Evolutionary conservation across 1,140 invertebrate species (phyloP).

Genomic region (Drosophila pandora): DNA sequence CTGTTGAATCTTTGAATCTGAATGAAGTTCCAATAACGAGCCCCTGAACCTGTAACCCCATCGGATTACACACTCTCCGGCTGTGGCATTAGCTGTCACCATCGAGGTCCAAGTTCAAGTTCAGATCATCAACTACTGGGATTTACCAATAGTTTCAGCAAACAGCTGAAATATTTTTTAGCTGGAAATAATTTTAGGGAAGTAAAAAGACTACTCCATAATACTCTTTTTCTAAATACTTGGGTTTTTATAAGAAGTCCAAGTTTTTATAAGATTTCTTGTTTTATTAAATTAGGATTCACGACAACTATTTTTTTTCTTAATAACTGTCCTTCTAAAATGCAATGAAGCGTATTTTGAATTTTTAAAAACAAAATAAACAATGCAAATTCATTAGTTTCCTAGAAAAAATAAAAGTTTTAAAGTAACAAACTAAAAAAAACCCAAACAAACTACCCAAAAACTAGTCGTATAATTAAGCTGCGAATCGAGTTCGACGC

Average conservation of each 20-base stretch:
- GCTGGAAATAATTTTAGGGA: constrained; percentile 1
- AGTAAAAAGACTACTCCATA: neutral
- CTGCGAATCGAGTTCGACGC: constrained; percentile 40
- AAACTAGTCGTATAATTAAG: constrained; percentile 28
- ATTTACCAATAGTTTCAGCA: constrained; percentile 58
- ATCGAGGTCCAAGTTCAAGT: constrained; percentile 68
- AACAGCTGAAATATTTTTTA: constrained; percentile 35
- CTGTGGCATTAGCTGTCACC: constrained; percentile 43
- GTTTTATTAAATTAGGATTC: too few relatives aligned
- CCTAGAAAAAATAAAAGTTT: neutral
- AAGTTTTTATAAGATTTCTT: too few relatives aligned
- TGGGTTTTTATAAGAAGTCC: too few relatives aligned
- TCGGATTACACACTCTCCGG: constrained; percentile 39
- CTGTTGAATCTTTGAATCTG: constrained; percentile 15
- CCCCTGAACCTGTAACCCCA: constrained; percentile 60
- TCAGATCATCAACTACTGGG: constrained; percentile 52
- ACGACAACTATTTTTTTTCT: too few relatives aligned
- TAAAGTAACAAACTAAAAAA: neutral
- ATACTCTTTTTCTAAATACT: too few relatives aligned
- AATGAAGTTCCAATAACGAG: constrained; percentile 28
- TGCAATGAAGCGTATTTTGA: too few relatives aligned
- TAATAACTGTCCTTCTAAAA: too few relatives aligned
- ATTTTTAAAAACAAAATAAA: too few relatives aligned
- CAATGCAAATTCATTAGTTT: neutral
- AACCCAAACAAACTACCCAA: neutral